A percentile compares a stretch with the other conserved stretches of the same genome.
phyloP scores from a whole-genome alignment of 1,140 invertebrate species.

The Zophobas atratus region DNA sequence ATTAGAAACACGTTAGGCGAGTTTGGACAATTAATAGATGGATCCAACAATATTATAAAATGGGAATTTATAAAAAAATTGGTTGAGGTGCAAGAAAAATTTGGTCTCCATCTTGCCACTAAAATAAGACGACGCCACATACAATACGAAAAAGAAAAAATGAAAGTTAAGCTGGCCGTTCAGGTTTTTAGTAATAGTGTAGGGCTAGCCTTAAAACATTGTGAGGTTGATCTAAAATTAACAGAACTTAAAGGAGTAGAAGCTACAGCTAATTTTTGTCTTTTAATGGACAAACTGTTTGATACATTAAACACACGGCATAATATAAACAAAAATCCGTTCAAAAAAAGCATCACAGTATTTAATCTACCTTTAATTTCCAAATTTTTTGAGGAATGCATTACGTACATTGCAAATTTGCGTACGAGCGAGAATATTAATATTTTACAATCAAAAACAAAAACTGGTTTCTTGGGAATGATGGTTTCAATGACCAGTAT shows the following conservation, averaged over 20 bases:
- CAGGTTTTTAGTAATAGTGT: conserved; percentile 55
- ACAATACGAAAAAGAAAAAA: conserved; percentile 48
- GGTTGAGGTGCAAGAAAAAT: conserved; percentile 46
- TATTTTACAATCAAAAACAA: not conserved
- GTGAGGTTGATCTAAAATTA: conserved; percentile 29
- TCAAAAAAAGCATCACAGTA: conserved; percentile 5
- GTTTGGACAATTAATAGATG: conserved; percentile 37
- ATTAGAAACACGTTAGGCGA: conserved; percentile 56
- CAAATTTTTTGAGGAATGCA: not conserved
- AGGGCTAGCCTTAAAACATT: conserved; percentile 48
- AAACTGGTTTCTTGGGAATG: not conserved
- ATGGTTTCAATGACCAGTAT: not conserved
- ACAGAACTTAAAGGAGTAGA: conserved; percentile 47
- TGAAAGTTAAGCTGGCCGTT: conserved; percentile 3
- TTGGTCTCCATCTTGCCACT: conserved; percentile 52
- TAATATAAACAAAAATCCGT: conserved; percentile 51
- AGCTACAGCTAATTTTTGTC: conserved; percentile 52
- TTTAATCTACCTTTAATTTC: not conserved
- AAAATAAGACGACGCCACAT: conserved; percentile 57
- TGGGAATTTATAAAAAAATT: conserved; percentile 54
- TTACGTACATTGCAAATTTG: not conserved
- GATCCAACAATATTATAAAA: conserved; percentile 37
- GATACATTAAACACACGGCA: conserved; percentile 56
- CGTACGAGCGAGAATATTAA: not conserved
- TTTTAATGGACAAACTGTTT: conserved; percentile 56